phyloP scores from a whole-genome alignment of 2,888 invertebrate genomes.

The Sepioteuthis lessoniana region DNA sequence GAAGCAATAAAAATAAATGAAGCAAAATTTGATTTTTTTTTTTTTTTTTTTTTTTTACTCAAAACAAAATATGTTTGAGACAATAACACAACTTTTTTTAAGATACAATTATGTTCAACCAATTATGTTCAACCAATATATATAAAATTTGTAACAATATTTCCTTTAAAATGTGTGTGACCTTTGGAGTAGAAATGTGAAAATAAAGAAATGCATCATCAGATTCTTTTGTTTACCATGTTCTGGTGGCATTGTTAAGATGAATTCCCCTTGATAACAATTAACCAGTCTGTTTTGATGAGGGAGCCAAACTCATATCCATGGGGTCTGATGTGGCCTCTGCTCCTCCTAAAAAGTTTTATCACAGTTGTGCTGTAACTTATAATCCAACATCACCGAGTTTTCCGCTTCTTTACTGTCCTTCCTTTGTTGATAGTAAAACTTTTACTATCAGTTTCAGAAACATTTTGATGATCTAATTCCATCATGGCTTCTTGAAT shows the following conservation, averaged over 20 bases:
- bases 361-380: constrained; percentile 49
- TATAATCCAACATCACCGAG: constrained; percentile 49
- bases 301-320: background rate
- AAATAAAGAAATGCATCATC: constrained; percentile 33
- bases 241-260: background rate
- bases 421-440: constrained; percentile 46
- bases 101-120: constrained; percentile 33
- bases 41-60: background rate
- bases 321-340: background rate
- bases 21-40: constrained; percentile 23
- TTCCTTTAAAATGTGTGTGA: constrained; percentile 33
- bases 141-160: constrained; percentile 33
- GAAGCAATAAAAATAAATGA: too few species aligned
- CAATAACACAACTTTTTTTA: background rate
- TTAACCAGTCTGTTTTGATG: background rate
- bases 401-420: constrained; percentile 43
- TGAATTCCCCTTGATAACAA: background rate
- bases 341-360: constrained; percentile 43
- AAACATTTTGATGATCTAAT: constrained; percentile 79
- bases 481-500: constrained; percentile 95
- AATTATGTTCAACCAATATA: constrained; percentile 33
- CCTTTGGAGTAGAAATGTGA: constrained; percentile 8
- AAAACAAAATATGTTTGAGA: constrained; percentile 33
- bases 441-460: constrained; percentile 50
- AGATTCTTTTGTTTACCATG: background rate